These are phyloP conservation scores for Phainopepla nitens DNA, from an alignment of 2,113 vertebrate genomes.

Conservation along the genomic window DNA sequence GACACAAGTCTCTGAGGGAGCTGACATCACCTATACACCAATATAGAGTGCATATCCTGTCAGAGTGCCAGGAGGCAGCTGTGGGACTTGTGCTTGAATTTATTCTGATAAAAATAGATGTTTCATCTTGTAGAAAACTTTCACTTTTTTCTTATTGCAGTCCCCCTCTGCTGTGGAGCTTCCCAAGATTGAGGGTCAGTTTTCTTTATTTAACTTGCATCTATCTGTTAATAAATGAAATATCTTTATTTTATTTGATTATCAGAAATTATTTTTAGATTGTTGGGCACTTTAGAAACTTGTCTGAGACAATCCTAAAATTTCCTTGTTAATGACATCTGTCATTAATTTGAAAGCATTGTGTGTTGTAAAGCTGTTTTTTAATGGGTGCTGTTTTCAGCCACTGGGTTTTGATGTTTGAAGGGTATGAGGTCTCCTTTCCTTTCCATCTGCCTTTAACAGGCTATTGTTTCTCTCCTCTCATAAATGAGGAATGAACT, in stretches of 20 bases:
- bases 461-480: neutral
- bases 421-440: neutral
- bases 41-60: neutral
- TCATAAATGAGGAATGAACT: neutral
- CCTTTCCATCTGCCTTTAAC: neutral
- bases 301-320: neutral
- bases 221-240: neutral
- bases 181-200: conserved; percentile 84
- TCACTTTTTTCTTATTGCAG: conserved; percentile 70
- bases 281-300: neutral
- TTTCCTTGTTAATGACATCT: neutral
- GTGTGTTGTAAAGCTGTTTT: neutral
- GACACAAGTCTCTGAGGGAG: neutral
- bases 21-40: accelerated
- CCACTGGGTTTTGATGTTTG: neutral
- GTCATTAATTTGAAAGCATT: neutral
- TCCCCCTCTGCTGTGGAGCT: conserved; percentile 68
- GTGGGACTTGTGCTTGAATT: neutral
- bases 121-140: neutral
- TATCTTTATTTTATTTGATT: neutral
- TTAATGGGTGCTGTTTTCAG: neutral
- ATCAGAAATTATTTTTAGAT: neutral
- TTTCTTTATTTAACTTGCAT: neutral
- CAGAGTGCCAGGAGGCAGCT: neutral
- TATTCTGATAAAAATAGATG: neutral